Conservation (phyloP, 2,113 vertebrate genomes). For the Hystrix brachyura region DNA sequence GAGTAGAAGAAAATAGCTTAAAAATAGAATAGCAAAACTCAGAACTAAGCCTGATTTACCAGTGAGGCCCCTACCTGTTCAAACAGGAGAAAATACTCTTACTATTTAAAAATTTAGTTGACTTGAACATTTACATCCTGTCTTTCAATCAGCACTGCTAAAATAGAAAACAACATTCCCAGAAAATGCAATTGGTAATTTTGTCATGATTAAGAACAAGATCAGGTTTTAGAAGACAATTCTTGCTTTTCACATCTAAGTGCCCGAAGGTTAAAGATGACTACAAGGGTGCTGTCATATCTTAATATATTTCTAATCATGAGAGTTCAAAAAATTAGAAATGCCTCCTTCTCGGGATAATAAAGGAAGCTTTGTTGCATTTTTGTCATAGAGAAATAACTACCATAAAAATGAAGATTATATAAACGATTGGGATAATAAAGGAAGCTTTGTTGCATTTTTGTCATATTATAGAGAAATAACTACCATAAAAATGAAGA, state of each 20-base stretch:
- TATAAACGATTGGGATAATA: not conserved
- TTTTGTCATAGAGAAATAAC: not conserved
- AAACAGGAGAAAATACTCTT: not conserved
- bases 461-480: not conserved
- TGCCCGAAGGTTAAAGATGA: constrained; percentile 26
- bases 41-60: not conserved
- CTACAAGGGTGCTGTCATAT: not conserved
- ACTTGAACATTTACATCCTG: not conserved
- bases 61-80: not conserved
- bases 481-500: constrained; percentile 24
- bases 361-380: not conserved
- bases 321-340: not conserved
- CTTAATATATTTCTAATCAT: not conserved
- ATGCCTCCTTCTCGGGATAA: not conserved
- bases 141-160: not conserved
- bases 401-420: constrained; percentile 43
- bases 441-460: not conserved
- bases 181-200: not conserved
- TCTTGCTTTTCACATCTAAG: constrained; percentile 17
- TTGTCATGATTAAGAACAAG: not conserved
- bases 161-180: not conserved
- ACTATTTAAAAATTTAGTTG: not conserved
- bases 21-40: not conserved
- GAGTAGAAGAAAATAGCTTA: not conserved
- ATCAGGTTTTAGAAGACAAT: not conserved